Evolutionary conservation across 2,113 vertebrate species (phyloP), one percentile per base, ranked within the genome.

Genomic region (Caracal caracal): DNA sequence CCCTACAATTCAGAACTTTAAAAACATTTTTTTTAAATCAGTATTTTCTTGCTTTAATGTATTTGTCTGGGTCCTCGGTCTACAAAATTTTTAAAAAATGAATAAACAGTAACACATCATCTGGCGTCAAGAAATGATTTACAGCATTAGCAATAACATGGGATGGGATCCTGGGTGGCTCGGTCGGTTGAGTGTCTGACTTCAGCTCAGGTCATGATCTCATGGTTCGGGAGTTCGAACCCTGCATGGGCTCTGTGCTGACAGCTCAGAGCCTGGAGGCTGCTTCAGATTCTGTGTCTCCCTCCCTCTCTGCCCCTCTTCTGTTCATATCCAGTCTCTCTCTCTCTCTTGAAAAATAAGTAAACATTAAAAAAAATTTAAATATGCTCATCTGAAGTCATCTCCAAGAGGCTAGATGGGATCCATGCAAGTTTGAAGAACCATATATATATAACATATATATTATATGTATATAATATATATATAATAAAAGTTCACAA

Each of bases 51-150:
- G 71, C 96, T 96, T 97, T 88, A 98, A 97, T 95, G 2, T 85
- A 90, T 98, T 98, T 97, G 73, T 75, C 71, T 97, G 43, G 35
- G 70, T 96, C 73, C 97, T 70, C 5, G 94, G 98, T 95, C 80
- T 78, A 75, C 88, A 61, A 95, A 61, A 61, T 43, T 76, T 76
- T 96, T 73, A 68, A n/a, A 97, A 97, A 93, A 56, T 71, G 75
- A 98, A 93, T 71, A 43, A 12, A 68, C 1, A 24, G 49, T 82
- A 66, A 86, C 37, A 59, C 37, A 61, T 51, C 17, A 10, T 66
- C 61, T 47, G 51, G 33, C 6, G 66, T 85, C 49, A n/a, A 63
- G 80, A 88, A 65, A 76, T 85, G 80, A 91, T 9, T 26, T 76
- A 56, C 6, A 6, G 35, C 71, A 65, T 75, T 37, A 75, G 80